Evolutionary conservation across 2,797 vertebrate genomes (phyloP).

Genomic region (Pantherophis vulpinus): DNA sequence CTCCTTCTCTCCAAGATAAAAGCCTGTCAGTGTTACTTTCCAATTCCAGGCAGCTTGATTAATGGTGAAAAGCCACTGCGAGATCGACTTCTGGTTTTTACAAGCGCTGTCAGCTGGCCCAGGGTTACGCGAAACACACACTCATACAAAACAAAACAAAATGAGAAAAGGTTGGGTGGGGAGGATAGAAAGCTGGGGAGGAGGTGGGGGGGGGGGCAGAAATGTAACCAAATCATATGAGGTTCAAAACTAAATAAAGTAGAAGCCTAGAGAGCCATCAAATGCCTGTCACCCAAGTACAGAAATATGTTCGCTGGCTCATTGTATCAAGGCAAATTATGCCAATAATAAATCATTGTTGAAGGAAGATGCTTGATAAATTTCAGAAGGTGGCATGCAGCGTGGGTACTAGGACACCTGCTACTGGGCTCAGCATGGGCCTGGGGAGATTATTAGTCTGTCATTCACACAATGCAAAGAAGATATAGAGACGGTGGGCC

Average conservation of each 20-base stretch:
- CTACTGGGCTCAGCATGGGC: conserved; percentile 54
- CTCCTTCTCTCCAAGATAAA: conserved; percentile 74
- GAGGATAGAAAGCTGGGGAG: conserved; percentile 39
- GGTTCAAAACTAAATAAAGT: conserved; percentile 69
- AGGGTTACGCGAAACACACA: conserved; percentile 68
- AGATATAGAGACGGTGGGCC: neutral
- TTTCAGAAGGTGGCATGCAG: conserved; percentile 57
- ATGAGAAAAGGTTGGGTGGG: conserved; percentile 66
- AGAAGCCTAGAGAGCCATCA: conserved; percentile 67
- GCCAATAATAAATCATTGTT: conserved; percentile 76
- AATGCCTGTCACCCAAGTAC: conserved; percentile 61
- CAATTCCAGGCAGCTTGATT: conserved; percentile 78
- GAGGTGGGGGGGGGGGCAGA: conserved; percentile 46
- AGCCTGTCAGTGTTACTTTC: conserved; percentile 75
- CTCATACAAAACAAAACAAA: conserved; percentile 68
- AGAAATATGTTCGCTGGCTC: conserved; percentile 58
- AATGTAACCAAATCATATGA: conserved; percentile 69
- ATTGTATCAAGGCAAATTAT: conserved; percentile 70
- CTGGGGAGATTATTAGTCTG: conserved; percentile 71
- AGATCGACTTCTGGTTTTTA: conserved; percentile 74
- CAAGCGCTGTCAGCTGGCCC: conserved; percentile 68
- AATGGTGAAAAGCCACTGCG: conserved; percentile 75
- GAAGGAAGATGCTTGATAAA: conserved; percentile 74
- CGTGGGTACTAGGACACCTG: conserved; percentile 65
- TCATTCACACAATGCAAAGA: conserved; percentile 55